Conservation (phyloP, 2,888 invertebrate species). For the Cylloceria caligata region DNA sequence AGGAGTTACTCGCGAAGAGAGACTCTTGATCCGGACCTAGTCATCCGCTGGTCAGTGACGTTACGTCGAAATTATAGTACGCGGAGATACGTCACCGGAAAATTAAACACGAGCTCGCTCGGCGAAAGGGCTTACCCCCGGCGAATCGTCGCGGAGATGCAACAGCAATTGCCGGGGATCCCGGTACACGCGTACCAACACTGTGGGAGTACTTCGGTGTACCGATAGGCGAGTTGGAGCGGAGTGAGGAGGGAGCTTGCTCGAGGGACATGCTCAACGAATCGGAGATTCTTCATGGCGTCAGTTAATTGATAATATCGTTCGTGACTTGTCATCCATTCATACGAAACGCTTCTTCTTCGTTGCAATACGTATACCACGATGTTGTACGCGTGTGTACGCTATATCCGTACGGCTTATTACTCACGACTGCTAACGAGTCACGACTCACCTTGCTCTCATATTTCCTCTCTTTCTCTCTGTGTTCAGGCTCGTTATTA, state of each 20-base stretch:
- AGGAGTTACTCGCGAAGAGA: background rate
- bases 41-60: slow-evolving; percentile 62
- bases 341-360: slow-evolving; percentile 49
- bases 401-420: slow-evolving; percentile 19
- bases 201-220: background rate
- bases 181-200: background rate
- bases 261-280: slow-evolving; percentile 50
- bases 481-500: background rate
- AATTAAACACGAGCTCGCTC: slow-evolving; percentile 45
- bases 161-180: background rate
- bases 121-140: slow-evolving; percentile 7
- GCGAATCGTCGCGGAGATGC: background rate
- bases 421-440: slow-evolving; percentile 21
- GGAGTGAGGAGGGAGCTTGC: slow-evolving; percentile 10
- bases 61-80: slow-evolving; percentile 57
- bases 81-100: slow-evolving; percentile 60
- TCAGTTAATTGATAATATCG: slow-evolving; percentile 61
- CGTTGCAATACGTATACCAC: background rate
- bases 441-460: slow-evolving; percentile 7
- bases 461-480: background rate
- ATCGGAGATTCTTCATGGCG: slow-evolving; percentile 54
- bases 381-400: background rate
- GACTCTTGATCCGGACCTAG: slow-evolving; percentile 51
- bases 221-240: background rate
- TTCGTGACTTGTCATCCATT: slow-evolving; percentile 62